phyloP scores from a whole-genome alignment of 2,113 vertebrate species.

The Eudyptes chrysolophus region DNA sequence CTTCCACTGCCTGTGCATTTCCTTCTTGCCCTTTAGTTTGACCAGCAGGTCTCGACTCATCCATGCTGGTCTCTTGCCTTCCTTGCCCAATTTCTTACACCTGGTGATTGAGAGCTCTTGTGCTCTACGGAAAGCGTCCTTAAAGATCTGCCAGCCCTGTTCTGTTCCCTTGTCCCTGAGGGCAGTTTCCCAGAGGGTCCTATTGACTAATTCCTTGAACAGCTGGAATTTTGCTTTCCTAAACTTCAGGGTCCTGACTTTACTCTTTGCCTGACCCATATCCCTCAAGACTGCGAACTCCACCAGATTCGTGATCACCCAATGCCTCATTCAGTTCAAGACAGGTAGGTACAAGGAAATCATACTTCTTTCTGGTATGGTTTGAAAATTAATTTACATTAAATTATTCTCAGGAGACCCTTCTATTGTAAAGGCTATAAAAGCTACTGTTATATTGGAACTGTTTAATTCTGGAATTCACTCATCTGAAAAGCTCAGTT shows the following conservation, averaged over 20 bases:
- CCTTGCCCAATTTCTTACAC: not conserved
- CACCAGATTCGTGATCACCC: no score
- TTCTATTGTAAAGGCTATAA: not conserved
- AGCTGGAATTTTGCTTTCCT: not conserved
- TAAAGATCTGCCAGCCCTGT: not conserved
- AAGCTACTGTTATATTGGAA: not conserved
- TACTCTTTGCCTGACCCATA: not conserved
- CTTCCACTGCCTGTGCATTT: not conserved
- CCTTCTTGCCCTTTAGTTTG: not conserved
- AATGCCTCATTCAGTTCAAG: not conserved
- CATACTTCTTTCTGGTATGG: not conserved
- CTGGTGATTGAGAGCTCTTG: not conserved
- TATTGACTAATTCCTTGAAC: not conserved
- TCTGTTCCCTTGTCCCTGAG: not conserved
- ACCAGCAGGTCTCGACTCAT: not conserved
- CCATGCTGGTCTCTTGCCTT: not conserved
- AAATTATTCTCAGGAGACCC: not conserved
- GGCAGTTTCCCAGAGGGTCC: not conserved
- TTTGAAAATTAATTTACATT: not conserved
- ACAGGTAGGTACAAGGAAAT: not conserved
- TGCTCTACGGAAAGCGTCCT: accelerated
- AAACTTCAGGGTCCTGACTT: not conserved
- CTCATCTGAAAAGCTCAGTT: not conserved
- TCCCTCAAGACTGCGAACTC: not conserved
- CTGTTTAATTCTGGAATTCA: not conserved